Evolutionary conservation across 2,888 invertebrate species (phyloP), one percentile per base, ranked within the genome.

Genomic region (Colostygia pectinataria): DNA sequence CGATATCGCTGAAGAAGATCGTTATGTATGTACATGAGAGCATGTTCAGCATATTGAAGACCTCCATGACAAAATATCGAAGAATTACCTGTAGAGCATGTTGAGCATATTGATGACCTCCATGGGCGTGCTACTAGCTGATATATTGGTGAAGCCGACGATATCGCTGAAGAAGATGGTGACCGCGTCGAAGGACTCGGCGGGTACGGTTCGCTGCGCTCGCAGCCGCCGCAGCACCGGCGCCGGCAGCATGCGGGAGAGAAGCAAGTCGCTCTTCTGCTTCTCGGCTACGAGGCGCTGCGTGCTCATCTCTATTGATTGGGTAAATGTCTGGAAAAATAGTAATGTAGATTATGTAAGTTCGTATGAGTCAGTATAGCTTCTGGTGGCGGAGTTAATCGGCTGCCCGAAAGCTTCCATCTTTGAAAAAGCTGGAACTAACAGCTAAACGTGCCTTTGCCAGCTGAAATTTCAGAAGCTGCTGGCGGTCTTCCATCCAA

Each of bases 111-210:
- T 91, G 42, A 92, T 91, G 46, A 92, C 90, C 74, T 94, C 91
- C 91, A 93, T 92, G 0, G 93, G 93, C 0, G 93, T 92, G 63
- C 93, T 93, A 45, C 74, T 81, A 0, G 93, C 92, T 0, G 93
- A 92, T 51, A 94, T 90, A 34, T 82, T 83, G 2, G 94, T 94
- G 69, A 94, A 94, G 2, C 94, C 94, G 18, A 94, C 93, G 53
- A 94, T 93, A 56, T 94, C 94, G 50, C 93, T 93, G 79, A 94
- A 94, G 85, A 93, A 94, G 50, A 94, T 93, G 1, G 94, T 94
- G 34, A 93, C 94, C 0, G 92, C 91, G 44, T 93, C 92, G 64
- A 93, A 94, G 0, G 91, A 89, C 68, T 94, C 94, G 0, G 94
- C 94, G 0, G 91, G 90, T 0, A 94, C 93, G 10, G 92, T 81